phyloP scores from a whole-genome alignment of 2,888 invertebrate species.

The Nyleta sp. region DNA sequence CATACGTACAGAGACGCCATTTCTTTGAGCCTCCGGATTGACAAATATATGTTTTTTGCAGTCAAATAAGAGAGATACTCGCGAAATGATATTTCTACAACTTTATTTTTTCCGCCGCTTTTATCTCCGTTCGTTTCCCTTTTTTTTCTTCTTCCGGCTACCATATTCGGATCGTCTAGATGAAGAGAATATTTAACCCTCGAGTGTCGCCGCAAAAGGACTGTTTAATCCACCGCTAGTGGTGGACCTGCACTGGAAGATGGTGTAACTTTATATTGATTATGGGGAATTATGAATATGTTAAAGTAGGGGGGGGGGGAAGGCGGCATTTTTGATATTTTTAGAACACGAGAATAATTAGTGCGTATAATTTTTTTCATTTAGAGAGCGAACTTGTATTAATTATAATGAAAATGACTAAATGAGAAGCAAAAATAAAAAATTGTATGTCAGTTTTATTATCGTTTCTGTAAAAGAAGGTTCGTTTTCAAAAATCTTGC shows the following conservation, averaged over 20 bases:
- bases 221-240: conserved; percentile 34
- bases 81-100: conserved; percentile 56
- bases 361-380: too few relatives aligned
- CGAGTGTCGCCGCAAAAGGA: conserved; percentile 37
- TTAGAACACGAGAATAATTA: too few relatives aligned
- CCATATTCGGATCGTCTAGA: conserved; percentile 38
- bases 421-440: too few relatives aligned
- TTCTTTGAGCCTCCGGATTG: conserved; percentile 57
- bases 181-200: conserved; percentile 58
- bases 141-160: conserved; percentile 13
- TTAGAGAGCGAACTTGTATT: too few relatives aligned
- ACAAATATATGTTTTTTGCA: conserved; percentile 62
- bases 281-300: too few relatives aligned
- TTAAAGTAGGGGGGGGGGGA: too few relatives aligned
- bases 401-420: too few relatives aligned
- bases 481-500: too few relatives aligned
- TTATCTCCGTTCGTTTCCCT: conserved; percentile 2
- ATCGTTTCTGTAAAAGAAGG: too few relatives aligned
- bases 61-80: conserved; percentile 62
- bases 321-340: too few relatives aligned
- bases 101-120: conserved; percentile 12
- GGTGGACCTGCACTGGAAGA: background rate
- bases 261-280: too few relatives aligned
- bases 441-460: too few relatives aligned
- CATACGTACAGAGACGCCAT: conserved; percentile 51